Evolutionary conservation across 1,140 invertebrate genomes (phyloP).

Genomic region (Andricus grossulariae): DNA sequence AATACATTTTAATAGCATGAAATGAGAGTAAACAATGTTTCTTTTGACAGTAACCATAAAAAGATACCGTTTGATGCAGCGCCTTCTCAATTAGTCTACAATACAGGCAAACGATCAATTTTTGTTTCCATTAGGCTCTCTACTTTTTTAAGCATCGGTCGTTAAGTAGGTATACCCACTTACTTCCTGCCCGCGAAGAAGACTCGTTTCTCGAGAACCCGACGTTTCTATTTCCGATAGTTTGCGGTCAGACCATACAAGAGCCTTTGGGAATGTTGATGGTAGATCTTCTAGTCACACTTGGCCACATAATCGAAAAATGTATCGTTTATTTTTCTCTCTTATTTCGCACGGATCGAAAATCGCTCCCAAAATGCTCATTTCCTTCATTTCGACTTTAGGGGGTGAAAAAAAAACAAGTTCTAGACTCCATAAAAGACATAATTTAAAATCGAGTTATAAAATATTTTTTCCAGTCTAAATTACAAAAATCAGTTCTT

Average conservation of each 20-base stretch:
- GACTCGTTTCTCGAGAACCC: conserved; percentile 56
- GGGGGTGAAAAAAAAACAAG: not conserved
- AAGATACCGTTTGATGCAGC: not conserved
- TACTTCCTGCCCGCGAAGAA: conserved; percentile 66
- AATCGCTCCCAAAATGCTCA: conserved; percentile 35
- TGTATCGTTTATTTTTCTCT: conserved; percentile 35
- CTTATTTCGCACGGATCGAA: conserved; percentile 36
- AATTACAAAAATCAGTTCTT: conserved; percentile 34
- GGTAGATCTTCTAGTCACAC: conserved; percentile 35
- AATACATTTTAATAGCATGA: too few relatives aligned
- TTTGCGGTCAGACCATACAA: conserved; percentile 67
- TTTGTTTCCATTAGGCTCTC: conserved; percentile 56
- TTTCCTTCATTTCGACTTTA: conserved; percentile 21
- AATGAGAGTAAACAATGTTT: too few relatives aligned
- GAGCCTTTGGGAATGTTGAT: conserved; percentile 36
- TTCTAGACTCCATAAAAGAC: not conserved
- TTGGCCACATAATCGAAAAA: conserved; percentile 37
- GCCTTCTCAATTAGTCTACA: conserved; percentile 29
- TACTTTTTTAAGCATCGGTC: conserved; percentile 59
- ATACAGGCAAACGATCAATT: conserved; percentile 57
- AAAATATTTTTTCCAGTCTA: conserved; percentile 30
- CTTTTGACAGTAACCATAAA: not conserved
- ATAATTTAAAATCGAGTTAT: too few relatives aligned
- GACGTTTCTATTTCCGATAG: conserved; percentile 68
- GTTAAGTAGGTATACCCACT: conserved; percentile 52